Evolutionary conservation across 2,113 vertebrate genomes (phyloP), one percentile per base, ranked within the genome.

Genomic region (Mohoua ochrocephala): DNA sequence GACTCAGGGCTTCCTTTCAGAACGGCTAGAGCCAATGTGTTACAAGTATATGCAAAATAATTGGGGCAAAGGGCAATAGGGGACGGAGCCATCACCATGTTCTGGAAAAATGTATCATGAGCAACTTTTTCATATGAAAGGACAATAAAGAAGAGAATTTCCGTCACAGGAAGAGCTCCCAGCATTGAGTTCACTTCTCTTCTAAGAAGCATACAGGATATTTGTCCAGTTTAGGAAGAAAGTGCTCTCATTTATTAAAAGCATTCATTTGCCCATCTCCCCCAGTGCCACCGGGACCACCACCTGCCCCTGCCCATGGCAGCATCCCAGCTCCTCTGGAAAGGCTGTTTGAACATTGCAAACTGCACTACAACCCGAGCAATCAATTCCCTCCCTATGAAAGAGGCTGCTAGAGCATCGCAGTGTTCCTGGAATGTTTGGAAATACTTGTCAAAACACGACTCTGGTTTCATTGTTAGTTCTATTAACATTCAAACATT

Each of bases 361-460:
- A 60, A 75, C 81, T 59, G 42, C 9, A 5, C 68, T 71, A 33
- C n/a, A 78, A 70, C 68, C 52, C 24, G 2, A 95, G 88, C 28
- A 78, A 45, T 61, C 76, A 81, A 89, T 84, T 87, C 61, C 53
- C 35, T 89, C 31, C 86, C 64, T 64, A 57, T 61, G 49, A 96
- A 88, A 78, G 79, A 81, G 64, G 49, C 77, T 89, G 75, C 79
- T 83, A 33, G 64, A 92, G 88, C 86, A 95, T 93, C n/a, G 0
- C 69, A 92, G 92, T 79, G 73, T 59, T 93, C 77, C 95, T 95
- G 96, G 94, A 97, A 95, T 96, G 96, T 96, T 94, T 95, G 83
- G 93, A 92, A 96, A 95, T 95, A 67, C 96, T 95, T 97, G 95
- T 97, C 91, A 96, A 96, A 97, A 97, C 96, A 97, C 0, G 59